These are phyloP conservation scores for Hemistola chrysoprasaria DNA, from an alignment of 2,888 invertebrate genomes.

Conservation along the genomic window DNA sequence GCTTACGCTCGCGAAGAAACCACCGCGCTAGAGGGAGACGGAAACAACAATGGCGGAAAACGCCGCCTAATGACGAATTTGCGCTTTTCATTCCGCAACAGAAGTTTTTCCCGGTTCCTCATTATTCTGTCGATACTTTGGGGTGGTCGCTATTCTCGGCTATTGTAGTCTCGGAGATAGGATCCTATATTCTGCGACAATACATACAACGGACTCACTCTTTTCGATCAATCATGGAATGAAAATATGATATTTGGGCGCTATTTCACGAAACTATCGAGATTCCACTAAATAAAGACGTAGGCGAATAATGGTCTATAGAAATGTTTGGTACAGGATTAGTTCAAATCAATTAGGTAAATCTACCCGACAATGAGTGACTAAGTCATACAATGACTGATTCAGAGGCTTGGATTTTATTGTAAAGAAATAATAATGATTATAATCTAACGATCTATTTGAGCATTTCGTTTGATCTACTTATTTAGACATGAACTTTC, in stretches of 20 bases:
- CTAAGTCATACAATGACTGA: constrained; percentile 8
- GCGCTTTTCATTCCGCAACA: constrained; percentile 83
- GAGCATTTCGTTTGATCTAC: too few species aligned
- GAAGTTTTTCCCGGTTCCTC: constrained; percentile 81
- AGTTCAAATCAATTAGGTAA: constrained; percentile 15
- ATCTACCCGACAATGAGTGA: constrained; percentile 9
- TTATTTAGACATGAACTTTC: not conserved
- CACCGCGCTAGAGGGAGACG: constrained; percentile 46
- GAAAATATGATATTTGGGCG: constrained; percentile 15
- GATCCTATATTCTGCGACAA: constrained; percentile 65
- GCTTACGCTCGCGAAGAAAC: constrained; percentile 41
- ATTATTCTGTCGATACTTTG: constrained; percentile 78
- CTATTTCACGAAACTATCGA: constrained; percentile 1
- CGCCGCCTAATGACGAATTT: constrained; percentile 82
- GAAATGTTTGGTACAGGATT: constrained; percentile 8
- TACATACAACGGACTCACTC: constrained; percentile 43
- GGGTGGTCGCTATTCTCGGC: constrained; percentile 61
- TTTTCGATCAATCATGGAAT: constrained; percentile 24
- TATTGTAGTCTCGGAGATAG: constrained; percentile 68
- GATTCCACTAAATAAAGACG: too few species aligned
- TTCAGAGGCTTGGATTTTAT: constrained; percentile 10
- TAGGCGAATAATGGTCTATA: constrained; percentile 1
- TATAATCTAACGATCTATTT: too few species aligned
- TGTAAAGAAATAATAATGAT: constrained; percentile 8
- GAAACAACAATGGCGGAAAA: constrained; percentile 76